Base-by-base conservation (phyloP, 2,888 invertebrate genomes). In the Eurytoma adleriae region DNA sequence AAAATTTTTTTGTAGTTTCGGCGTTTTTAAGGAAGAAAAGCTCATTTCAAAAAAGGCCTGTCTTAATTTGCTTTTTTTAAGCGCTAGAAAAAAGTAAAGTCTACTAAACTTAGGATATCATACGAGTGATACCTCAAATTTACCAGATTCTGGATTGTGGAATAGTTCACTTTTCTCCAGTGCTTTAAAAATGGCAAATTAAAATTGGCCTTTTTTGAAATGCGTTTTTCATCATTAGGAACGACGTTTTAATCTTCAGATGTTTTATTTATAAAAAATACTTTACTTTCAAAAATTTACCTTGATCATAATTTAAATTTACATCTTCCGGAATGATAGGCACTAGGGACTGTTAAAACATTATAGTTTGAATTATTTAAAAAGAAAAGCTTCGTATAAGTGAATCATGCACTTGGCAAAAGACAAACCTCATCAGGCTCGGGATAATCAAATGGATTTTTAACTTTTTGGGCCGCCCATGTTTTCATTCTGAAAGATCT, bases 391-490 rank as follows among this genome's bases (percentile, higher is more conserved):
- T 59, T 67, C 52, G 7, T n/a, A 7, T 67, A 40, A 5, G 12
- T 52, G 16, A 18, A 12, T 56, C 18, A 14, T 16, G 14, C 20
- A n/a, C 14, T 74, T 79, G 80, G 78, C 72, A 71, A 52, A 12
- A 80, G 74, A 54, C 78, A 80, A 7, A 40, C 40, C 4, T 40
- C 40, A 78, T 82, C 82, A 10, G 74, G 40, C 14, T 82, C 80
- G 2, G 71, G 30, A 57, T 72, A 75, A 61, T 67, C 61, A 54
- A 73, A 80, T 18, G 82, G 40, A 59, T 80, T 79, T 13, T 62
- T 3, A 2, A 57, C 10, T 13, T 18, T 71, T 40, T 74, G 30
- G 18, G 78, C 78, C 14, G 78, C 30, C 79, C 82, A 82, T 0
- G 82, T 69, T 14, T 62, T 75, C 16, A 73, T 4, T 16, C 27